phyloP scores from a whole-genome alignment of 2,888 invertebrate species.

The Allolobophora icterica region DNA sequence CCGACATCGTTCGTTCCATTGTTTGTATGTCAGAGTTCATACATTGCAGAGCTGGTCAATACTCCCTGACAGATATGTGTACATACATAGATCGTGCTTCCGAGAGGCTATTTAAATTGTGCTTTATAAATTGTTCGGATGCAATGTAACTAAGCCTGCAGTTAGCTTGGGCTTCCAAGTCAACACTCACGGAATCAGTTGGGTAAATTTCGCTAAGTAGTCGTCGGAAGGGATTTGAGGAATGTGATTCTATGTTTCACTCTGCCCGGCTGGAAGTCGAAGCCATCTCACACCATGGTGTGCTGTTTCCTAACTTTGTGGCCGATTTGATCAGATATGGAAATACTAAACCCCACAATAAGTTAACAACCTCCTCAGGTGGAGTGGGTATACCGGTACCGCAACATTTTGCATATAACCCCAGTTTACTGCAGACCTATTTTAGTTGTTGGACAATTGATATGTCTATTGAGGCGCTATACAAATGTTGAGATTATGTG shows the following conservation, averaged over 20 bases:
- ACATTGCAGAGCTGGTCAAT: not conserved
- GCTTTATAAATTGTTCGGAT: not conserved
- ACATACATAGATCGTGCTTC: not conserved
- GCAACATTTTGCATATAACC: not conserved
- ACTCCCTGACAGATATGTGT: not conserved
- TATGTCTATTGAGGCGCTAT: not conserved
- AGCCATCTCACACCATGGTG: not conserved
- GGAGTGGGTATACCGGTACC: not conserved
- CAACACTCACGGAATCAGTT: not conserved
- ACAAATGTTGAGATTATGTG: not conserved
- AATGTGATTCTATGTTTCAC: not conserved
- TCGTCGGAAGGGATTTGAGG: not conserved
- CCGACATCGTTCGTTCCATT: not conserved
- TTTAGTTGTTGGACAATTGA: not conserved
- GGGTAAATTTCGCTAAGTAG: not conserved
- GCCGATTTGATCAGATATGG: not conserved
- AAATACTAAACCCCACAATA: not conserved
- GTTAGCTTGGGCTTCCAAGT: too few species aligned
- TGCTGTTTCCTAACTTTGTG: not conserved
- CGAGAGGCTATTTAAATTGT: too few species aligned
- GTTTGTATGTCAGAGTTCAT: not conserved
- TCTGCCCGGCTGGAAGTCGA: not conserved
- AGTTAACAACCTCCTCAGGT: not conserved
- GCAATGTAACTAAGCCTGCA: not conserved
- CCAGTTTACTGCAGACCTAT: not conserved